Evolutionary conservation across 92 coral and sea anemone genomes (phyloP).

Genomic region (Palythoa grandiflora): DNA sequence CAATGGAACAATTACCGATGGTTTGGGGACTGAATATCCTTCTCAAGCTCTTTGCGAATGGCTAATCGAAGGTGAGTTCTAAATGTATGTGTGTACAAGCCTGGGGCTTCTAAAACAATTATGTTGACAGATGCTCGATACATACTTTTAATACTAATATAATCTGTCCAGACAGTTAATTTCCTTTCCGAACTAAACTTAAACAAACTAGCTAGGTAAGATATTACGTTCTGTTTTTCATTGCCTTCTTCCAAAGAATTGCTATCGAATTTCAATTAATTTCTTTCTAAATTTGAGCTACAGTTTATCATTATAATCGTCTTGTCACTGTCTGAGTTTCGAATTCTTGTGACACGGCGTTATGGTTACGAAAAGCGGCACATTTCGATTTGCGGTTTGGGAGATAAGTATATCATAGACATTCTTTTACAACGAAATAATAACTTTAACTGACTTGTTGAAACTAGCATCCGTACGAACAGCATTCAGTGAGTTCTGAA

Average conservation of each 20-base stretch:
- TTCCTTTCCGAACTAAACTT: neutral
- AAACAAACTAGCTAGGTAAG: neutral
- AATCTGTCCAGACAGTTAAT: neutral
- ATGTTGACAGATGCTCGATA: neutral
- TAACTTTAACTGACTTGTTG: neutral
- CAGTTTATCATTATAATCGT: too few relatives aligned
- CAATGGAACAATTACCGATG: slow-evolving; percentile 30
- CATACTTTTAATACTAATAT: neutral
- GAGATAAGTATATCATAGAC: neutral
- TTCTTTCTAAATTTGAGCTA: too few relatives aligned
- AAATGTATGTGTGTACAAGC: neutral
- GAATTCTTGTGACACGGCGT: neutral
- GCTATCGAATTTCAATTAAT: too few relatives aligned
- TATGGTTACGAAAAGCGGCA: neutral
- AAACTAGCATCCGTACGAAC: neutral
- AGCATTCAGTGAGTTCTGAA: neutral
- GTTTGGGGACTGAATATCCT: neutral
- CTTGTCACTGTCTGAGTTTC: neutral
- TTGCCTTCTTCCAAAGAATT: neutral
- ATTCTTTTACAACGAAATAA: neutral
- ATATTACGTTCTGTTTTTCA: neutral
- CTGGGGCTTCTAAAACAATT: neutral
- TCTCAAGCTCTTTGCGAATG: slow-evolving; percentile 27
- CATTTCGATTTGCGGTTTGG: neutral
- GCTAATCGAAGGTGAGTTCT: slow-evolving; percentile 38